Base-by-base conservation (phyloP, 1,140 invertebrate species). In the Neocloeon triangulifer region DNA sequence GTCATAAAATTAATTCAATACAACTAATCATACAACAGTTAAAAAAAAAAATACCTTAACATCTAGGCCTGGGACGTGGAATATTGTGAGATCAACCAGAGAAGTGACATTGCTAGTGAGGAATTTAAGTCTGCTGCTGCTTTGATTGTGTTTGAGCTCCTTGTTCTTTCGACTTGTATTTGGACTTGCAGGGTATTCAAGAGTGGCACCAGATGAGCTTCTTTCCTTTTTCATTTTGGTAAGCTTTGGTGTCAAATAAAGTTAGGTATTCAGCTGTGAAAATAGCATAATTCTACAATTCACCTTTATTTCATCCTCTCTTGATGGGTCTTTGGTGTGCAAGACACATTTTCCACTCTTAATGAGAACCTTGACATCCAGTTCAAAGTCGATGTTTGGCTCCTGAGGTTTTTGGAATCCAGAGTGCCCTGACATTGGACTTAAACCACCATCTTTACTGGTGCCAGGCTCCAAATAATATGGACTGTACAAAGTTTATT, bases 301-400 rank as follows among this genome's bases (percentile, higher is more conserved):
- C 61, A 62, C 51, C 51, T 59, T 66, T 6, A 64, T 48, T 40
- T 75, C 69, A 30, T 84, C 79, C 23, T 84, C 77, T 36, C 59
- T 65, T 0, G 55, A 52, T 14, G 59, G 53, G 48, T 88, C 80
- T 53, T 89, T 92, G 0, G 88, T 92, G 53, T 95, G 88, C 3
- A 97, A 58, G 17, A 92, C 84, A 56, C 89, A 96, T 56, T 94
- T 91, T 1, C 89, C 91, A 43, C 84, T 88, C 48, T 92, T 92
- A 31, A 97, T 91, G 35, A 91, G 69, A 19, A 96, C 85, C 57
- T 92, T 92, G 0, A 97, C 78, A 53, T 95, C 88, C 37, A 96
- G 56, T 49, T 95, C 86, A 50, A 96, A 82, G 51, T 97, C 89
- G 37, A 97, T 84, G 44, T 81, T 92, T 0, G 88, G 89, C 47